Percentiles rank a stretch among this genome's conserved stretches.
phyloP scores from a whole-genome alignment of 1,140 invertebrate genomes.

The Cyrtorhinus lividipennis region DNA sequence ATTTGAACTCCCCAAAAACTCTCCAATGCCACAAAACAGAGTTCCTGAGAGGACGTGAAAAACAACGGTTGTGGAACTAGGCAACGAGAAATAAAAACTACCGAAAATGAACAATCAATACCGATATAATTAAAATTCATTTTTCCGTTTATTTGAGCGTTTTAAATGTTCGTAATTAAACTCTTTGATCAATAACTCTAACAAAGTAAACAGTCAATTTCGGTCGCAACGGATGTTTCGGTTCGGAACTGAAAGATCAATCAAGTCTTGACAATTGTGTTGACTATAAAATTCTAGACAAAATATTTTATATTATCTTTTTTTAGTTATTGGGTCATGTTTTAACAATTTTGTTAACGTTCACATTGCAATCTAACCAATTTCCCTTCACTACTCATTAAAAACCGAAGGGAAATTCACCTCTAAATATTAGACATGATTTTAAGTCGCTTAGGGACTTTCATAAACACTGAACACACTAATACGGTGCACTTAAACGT shows the following conservation, averaged over 20 bases:
- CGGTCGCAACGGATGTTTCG: background rate
- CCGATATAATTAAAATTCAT: background rate
- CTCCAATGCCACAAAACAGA: too few relatives aligned
- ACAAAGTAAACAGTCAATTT: background rate
- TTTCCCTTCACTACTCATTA: background rate
- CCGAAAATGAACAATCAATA: background rate
- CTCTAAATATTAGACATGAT: too few relatives aligned
- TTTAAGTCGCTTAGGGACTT: too few relatives aligned
- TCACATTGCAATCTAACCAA: background rate
- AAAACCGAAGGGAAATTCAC: too few relatives aligned
- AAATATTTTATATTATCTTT: background rate
- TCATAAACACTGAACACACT: background rate
- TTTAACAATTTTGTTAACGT: background rate
- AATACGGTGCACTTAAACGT: background rate
- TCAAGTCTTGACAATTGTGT: background rate
- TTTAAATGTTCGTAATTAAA: slow-evolving; percentile 1
- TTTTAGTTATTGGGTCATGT: background rate
- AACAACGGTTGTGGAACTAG: too few relatives aligned
- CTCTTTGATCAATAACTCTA: background rate
- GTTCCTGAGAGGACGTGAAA: too few relatives aligned
- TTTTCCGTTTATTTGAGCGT: slow-evolving; percentile 2
- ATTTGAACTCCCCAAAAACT: too few relatives aligned
- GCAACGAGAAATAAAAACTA: background rate
- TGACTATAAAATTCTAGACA: slow-evolving; percentile 5
- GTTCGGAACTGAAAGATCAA: slow-evolving; percentile 5